Evolutionary conservation across 2,113 vertebrate genomes (phyloP), one percentile per base, ranked within the genome.

Genomic region (Salvelinus alpinus): DNA sequence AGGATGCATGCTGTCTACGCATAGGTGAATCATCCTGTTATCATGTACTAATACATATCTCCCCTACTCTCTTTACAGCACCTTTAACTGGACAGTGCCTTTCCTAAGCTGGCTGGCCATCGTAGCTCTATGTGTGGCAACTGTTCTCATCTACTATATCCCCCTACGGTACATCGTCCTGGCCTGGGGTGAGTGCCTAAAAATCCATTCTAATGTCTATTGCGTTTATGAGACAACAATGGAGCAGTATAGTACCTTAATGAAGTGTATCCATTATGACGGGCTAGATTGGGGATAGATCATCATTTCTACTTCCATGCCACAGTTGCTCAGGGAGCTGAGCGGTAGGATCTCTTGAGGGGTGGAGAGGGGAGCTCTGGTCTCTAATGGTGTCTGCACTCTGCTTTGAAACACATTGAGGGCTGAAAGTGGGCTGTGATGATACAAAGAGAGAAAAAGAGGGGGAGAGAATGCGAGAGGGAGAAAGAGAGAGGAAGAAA

Each of bases 91-190:
- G 98, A 99, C 97, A 16, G 95, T 98, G 88, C 97, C 97, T 76
- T 99, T 99, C 92, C 92, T 99, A 89, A 98, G 96, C 92, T 99
- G 96, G 95, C 91, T 99, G 92, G 95, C 96, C 62, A 96, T 99
- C 5, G 91, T 95, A 82, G 94, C 94, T 66, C 92, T 99, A 3
- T 95, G 91, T 72, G 78, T 93, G 64, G 94, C 95, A 88, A 99
- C 95, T 7, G 1, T 94, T 60, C 72, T 96, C 84, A 85, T 99
- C 72, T 99, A 98, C 92, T 97, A 96, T 91, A 93, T 99, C 86
- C 97, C 98, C n/a, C 92, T 99, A 78, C 93, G 97, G 94, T 98
- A 98, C 90, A 96, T 99, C 81, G 93, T 99, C 85, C 94, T 99
- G 90, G 92, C 95, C 90, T 99, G 97, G 97, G 97, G 98, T 99